These are phyloP conservation scores for Mus spretus DNA, from an alignment of 2,797 vertebrate genomes.

Conservation along the genomic window DNA sequence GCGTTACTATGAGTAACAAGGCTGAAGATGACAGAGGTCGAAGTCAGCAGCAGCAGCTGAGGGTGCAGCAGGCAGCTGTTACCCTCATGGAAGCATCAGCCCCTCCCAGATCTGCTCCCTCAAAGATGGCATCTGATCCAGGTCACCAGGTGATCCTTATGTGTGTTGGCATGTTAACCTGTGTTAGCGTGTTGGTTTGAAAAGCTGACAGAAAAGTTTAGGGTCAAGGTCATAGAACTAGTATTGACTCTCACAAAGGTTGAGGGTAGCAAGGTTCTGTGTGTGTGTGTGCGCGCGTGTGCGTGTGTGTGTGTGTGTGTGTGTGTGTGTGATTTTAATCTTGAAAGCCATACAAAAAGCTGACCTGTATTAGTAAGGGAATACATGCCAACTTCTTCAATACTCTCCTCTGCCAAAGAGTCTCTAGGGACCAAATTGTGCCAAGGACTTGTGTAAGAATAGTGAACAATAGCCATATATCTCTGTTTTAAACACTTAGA, in stretches of 20 bases:
- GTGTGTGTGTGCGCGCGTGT: no score
- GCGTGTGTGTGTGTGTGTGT: no score
- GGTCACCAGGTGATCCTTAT: not conserved
- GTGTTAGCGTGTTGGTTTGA: not conserved
- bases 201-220: not conserved
- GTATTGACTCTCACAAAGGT: not conserved
- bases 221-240: not conserved
- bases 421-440: not conserved
- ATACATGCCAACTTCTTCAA: not conserved
- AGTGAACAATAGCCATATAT: no score
- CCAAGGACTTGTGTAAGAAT: not conserved
- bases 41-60: fast-evolving
- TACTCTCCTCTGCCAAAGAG: not conserved
- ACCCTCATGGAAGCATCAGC: not conserved
- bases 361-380: not conserved
- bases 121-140: not conserved
- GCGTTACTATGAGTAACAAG: not conserved
- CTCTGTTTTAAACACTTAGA: not conserved
- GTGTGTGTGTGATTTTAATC: not conserved
- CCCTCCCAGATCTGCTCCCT: not conserved
- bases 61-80: not conserved
- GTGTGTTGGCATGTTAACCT: not conserved
- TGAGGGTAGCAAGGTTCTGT: no score
- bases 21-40: not conserved
- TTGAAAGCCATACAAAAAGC: not conserved